phyloP scores from a whole-genome alignment of 1,140 invertebrate species.

The Drosophila bocki region DNA sequence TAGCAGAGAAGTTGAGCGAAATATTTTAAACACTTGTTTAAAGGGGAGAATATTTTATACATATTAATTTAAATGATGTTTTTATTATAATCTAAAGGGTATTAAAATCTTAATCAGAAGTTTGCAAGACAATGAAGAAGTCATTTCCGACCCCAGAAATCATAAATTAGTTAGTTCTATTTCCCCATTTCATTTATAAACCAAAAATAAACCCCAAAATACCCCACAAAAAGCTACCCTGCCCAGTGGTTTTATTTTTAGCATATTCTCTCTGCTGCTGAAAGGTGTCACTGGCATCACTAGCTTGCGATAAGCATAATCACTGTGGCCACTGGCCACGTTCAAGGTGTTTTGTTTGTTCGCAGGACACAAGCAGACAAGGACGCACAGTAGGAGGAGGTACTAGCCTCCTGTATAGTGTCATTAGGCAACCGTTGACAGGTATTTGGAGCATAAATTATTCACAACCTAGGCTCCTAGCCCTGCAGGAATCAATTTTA shows the following conservation, averaged over 20 bases:
- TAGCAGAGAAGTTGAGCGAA: not conserved
- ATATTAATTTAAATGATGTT: too few species aligned
- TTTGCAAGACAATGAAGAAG: too few species aligned
- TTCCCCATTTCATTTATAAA: not conserved
- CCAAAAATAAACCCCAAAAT: not conserved
- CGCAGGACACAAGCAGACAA: not conserved
- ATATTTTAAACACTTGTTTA: not conserved
- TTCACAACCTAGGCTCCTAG: slow-evolving; percentile 30
- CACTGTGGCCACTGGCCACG: not conserved
- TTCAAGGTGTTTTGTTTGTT: slow-evolving; percentile 42
- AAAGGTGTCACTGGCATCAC: slow-evolving; percentile 15
- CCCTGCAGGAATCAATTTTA: slow-evolving; percentile 24
- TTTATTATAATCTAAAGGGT: too few species aligned
- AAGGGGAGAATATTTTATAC: not conserved
- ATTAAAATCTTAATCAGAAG: too few species aligned
- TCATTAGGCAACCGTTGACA: slow-evolving; percentile 62
- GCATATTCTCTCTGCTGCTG: slow-evolving; percentile 29
- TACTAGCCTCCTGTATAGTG: slow-evolving; percentile 12
- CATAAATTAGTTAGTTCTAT: too few species aligned
- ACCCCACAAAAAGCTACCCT: not conserved
- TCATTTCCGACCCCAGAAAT: too few species aligned
- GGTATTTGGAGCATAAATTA: slow-evolving; percentile 72
- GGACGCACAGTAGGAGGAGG: not conserved
- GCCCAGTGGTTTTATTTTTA: slow-evolving; percentile 17
- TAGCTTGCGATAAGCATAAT: slow-evolving; percentile 11